Conservation (phyloP, 2,888 invertebrate species). For the Pristionchus maxplancki region DNA sequence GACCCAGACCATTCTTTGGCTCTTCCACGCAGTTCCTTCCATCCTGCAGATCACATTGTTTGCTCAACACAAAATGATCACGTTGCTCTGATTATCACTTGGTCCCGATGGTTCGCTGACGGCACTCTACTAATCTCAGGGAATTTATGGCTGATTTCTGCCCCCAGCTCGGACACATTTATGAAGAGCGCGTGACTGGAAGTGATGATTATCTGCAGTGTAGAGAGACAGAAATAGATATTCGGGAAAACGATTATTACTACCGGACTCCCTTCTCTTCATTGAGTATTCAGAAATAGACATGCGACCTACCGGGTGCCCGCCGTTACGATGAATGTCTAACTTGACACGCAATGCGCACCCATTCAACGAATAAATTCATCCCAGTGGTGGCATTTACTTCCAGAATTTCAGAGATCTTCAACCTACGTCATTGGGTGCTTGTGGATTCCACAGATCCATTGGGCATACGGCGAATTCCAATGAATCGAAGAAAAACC, state of each 20-base stretch:
- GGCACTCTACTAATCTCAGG: background rate
- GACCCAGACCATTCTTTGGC: background rate
- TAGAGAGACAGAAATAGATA: background rate
- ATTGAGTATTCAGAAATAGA: background rate
- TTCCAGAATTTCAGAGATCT: background rate
- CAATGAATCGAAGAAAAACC: too few species aligned
- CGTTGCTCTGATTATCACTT: background rate
- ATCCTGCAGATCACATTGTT: background rate
- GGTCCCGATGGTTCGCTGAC: background rate
- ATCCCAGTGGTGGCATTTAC: background rate
- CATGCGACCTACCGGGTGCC: slow-evolving; percentile 27
- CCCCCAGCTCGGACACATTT: background rate
- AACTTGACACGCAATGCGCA: background rate
- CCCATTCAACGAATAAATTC: background rate
- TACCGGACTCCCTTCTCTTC: background rate
- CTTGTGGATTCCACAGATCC: background rate
- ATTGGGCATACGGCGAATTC: too few species aligned
- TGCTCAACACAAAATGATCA: slow-evolving; percentile 20
- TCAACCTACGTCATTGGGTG: background rate
- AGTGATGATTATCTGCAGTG: background rate
- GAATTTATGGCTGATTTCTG: background rate
- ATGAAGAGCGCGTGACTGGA: slow-evolving; percentile 1
- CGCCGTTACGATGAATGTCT: background rate
- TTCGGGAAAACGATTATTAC: background rate
- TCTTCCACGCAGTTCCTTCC: background rate